Base-by-base conservation (phyloP, 2,888 invertebrate genomes). In the Polydesmus complanatus region DNA sequence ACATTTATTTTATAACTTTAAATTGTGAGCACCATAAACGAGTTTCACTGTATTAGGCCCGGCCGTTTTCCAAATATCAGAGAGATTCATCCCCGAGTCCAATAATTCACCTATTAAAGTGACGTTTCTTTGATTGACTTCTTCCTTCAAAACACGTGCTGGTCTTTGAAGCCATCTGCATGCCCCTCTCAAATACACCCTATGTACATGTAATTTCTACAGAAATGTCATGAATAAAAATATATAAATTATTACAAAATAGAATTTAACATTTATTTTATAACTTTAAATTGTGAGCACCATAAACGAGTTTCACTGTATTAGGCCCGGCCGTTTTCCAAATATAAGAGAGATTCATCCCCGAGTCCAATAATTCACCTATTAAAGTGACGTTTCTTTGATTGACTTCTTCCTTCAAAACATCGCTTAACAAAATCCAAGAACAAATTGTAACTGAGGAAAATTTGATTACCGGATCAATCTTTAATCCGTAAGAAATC, bases 371-470 rank as follows among this genome's bases (percentile, higher is more conserved):
- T 2, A 55, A 27, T 14, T 55, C 27, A 19, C 27, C 18, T 1
- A 55, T 37, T 19, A 27, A 19, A 14, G 55, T 3, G 19, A 55
- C 37, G 18, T n/a, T 21, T 2, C 37, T n/a, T 2, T 27, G 27
- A 27, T 27, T 21, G 11, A 55, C 19, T 27, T 55, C 37, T 27
- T 18, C 11, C 2, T 14, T n/a, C 26, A 55, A 14, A 14, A 2
- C 11, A 19, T 55, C 22, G 14, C 55, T 8, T 27, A 55, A 55
- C 2, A 11, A n/a, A 21, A 27, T 27, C 19, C 27, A 55, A 1
- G 55, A 27, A n/a, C 55, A 55, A 21, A 55, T 27, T n/a, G 55
- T 27, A 21, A 55, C 27, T 2, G 55, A 55, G 8, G 55, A 27
- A 27, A 27, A 55, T 3, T 27, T 18, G 19, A 55, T 18, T 8